Evolutionary conservation across 2,888 invertebrate genomes (phyloP), one percentile per base, ranked within the genome.

Genomic region (Lasioglossum calceatum): DNA sequence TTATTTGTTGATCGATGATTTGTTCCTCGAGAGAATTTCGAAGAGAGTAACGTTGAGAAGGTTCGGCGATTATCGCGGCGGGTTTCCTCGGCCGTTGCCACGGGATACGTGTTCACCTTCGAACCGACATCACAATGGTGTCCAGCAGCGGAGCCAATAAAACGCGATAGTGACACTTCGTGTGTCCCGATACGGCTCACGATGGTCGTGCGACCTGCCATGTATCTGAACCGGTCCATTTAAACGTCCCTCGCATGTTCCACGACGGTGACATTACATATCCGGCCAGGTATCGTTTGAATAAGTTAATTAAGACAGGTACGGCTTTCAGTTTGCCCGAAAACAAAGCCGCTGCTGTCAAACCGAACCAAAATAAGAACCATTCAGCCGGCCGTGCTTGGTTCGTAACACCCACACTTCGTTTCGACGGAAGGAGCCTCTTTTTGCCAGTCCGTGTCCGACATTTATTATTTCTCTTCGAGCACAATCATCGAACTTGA

Each of bases 241-340:
- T 92, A 92, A 85, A 92, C 87, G 89, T 87, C 87, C 73, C 90
- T 87, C 88, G 85, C 87, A 79, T 80, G 90, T 88, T 87, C 86
- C 79, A 42, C 82, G 75, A 77, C 71, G 77, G 83, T 92, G 94
- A 93, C 94, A 94, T 93, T 92, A 94, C 92, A 93, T 94, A 93
- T 95, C 93, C 95, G 92, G 94, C 91, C 85, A 84, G 90, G 89
- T 92, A 92, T 92, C 87, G 84, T 84, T 86, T 95, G 95, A 95
- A 95, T 95, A 93, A 93, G 95, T 94, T 95, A 95, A 95, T 95
- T 94, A 93, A 89, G 92, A 92, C 94, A 94, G 94, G 94, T 94
- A 94, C 92, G 92, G 92, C 92, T 92, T 93, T 93, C 92, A 92
- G 87, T 90, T 92, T 42, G 74, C 78, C 81, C 82, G 80, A 92